These are phyloP conservation scores for Cossypha niveicapilla DNA, from an alignment of 2,797 vertebrate genomes.

Conservation along the genomic window DNA sequence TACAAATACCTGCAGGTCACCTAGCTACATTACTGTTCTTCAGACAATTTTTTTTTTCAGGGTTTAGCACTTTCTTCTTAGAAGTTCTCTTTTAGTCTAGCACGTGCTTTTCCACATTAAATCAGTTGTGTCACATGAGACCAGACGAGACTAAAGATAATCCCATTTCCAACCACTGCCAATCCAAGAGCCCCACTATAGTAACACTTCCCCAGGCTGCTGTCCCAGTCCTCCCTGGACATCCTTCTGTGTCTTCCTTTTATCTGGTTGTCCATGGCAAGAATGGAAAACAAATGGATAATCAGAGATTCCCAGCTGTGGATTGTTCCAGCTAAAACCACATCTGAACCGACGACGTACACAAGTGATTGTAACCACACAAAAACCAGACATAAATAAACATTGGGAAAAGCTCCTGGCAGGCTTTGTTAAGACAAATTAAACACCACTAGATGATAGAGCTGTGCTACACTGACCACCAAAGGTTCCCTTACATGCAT, in stretches of 20 bases:
- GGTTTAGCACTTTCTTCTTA: neutral
- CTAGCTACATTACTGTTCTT: neutral
- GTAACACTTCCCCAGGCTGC: neutral
- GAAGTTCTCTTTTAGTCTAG: neutral
- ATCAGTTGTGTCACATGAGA: neutral
- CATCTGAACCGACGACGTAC: too few relatives aligned
- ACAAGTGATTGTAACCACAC: neutral
- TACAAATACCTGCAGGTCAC: neutral
- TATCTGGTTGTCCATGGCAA: neutral
- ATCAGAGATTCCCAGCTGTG: neutral
- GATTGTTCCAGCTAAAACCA: neutral
- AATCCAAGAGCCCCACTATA: neutral
- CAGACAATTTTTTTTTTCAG: neutral
- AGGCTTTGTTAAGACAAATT: neutral
- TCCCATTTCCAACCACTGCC: neutral
- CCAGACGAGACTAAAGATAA: neutral
- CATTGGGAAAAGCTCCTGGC: accelerated
- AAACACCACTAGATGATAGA: neutral
- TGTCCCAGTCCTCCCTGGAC: neutral
- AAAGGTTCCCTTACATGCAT: neutral
- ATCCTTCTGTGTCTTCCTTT: neutral
- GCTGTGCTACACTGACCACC: neutral
- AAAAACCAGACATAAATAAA: neutral
- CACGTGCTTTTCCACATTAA: neutral
- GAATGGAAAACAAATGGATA: neutral